Base-by-base conservation (phyloP, 2,113 vertebrate genomes). In the Labeo rohita region DNA sequence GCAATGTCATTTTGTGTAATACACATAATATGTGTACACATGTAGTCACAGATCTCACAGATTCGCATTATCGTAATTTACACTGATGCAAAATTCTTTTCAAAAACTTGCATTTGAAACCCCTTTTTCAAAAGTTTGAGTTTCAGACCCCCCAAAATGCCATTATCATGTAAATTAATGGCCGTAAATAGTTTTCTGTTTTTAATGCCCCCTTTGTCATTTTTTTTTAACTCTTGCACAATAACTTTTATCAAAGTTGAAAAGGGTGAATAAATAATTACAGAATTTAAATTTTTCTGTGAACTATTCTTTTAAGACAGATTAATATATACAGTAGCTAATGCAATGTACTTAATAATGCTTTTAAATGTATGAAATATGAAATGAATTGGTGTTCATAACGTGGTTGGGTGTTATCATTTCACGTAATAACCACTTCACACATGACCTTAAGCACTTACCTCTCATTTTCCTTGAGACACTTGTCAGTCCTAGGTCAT, bases 371-470 rank as follows among this genome's bases (percentile, higher is more conserved):
- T 39, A 18, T 75, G 47, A 43, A 70, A 82, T 50, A 78, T 77
- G 72, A 88, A 83, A 47, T 28, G 73, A 83, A 65, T 43, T 36
- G 16, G 52, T 78, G 52, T 83, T 84, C 59, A 28, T 39, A 56
- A 34, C 16, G 39, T 16, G 28, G 59, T 68, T 49, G 34, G 74
- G 82, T 79, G 80, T 65, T 72, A 74, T 68, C 61, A 85, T 80
- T 82, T 81, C 59, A 18, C 16, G 76, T 63, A 81, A 85, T 66
- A 76, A 63, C 76, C 72, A 82, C 76, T 78, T 56, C 76, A 86
- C 52, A 83, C 61, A 45, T 86, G 84, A 85, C 84, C 82, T 66
- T 36, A 79, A 80, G 50, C 49, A 54, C 75, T 86, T 34, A 47
- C 47, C 80, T 45, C 65, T 77, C 47, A 47, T 68, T 74, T 73